These are phyloP conservation scores for Sitta europaea DNA, from an alignment of 2,113 vertebrate genomes.

Conservation along the genomic window DNA sequence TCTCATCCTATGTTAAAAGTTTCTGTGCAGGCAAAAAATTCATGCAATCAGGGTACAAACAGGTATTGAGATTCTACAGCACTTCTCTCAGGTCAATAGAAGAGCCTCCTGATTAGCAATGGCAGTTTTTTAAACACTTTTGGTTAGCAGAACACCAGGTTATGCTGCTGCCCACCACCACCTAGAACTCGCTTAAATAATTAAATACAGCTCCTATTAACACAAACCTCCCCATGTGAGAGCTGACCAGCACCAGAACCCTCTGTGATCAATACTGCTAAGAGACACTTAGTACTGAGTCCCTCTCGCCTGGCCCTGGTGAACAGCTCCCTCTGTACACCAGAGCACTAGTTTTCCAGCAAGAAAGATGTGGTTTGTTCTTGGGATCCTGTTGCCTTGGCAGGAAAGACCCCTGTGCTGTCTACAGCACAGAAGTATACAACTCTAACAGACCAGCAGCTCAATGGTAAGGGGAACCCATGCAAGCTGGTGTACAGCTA, in stretches of 20 bases:
- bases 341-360: neutral
- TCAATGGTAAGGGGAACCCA: rapidly evolving
- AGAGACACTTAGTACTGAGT: neutral
- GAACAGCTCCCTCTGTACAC: neutral
- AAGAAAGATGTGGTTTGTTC: neutral
- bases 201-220: rapidly evolving
- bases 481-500: neutral
- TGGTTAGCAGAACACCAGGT: neutral
- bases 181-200: neutral
- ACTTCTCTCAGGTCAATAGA: neutral
- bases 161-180: neutral
- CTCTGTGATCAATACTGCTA: neutral
- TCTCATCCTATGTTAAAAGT: neutral
- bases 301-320: neutral
- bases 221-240: rapidly evolving
- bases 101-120: neutral
- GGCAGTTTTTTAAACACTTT: neutral
- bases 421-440: neutral
- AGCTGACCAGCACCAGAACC: neutral
- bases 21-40: neutral
- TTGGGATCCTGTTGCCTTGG: neutral
- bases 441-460: neutral
- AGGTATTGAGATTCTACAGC: neutral
- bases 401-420: neutral
- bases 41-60: neutral